Evolutionary conservation across 2,797 vertebrate genomes (phyloP).

Genomic region (Chaetodon trifasciatus): DNA sequence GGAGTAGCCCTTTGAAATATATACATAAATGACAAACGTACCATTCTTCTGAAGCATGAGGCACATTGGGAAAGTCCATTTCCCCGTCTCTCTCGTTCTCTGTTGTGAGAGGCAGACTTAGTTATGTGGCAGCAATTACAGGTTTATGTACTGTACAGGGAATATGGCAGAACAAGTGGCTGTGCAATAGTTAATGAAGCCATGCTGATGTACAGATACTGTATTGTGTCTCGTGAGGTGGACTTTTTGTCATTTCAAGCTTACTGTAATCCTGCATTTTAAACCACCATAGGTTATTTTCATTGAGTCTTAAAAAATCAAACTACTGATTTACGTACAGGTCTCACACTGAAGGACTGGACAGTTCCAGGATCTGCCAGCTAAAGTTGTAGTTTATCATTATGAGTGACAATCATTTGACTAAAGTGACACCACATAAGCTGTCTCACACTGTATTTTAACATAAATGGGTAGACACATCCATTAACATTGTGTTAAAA

Average conservation of each 20-base stretch:
- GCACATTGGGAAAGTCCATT: constrained; percentile 77
- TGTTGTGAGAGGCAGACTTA: constrained; percentile 65
- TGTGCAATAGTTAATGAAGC: constrained; percentile 68
- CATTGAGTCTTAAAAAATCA: not conserved
- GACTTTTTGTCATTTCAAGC: constrained; percentile 38
- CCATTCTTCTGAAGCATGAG: constrained; percentile 84
- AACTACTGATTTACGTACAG: not conserved
- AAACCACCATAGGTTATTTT: constrained; percentile 1
- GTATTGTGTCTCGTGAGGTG: constrained; percentile 55
- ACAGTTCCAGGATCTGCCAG: not conserved
- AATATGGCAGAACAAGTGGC: constrained; percentile 67
- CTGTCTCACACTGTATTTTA: not conserved
- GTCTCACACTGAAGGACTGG: not conserved
- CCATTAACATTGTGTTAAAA: not conserved
- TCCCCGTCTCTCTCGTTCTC: constrained; percentile 45
- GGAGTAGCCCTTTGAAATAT: constrained; percentile 91
- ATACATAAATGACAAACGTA: constrained; percentile 89
- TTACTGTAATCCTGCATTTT: constrained; percentile 25
- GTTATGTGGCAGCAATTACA: constrained; percentile 64
- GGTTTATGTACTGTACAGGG: constrained; percentile 81
- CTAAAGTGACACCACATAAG: not conserved
- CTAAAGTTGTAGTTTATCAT: not conserved
- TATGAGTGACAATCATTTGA: not conserved
- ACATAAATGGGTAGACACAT: not conserved
- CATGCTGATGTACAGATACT: constrained; percentile 67